These are phyloP conservation scores for Cremastinae sp. DNA, from an alignment of 2,888 invertebrate genomes.

Conservation along the genomic window DNA sequence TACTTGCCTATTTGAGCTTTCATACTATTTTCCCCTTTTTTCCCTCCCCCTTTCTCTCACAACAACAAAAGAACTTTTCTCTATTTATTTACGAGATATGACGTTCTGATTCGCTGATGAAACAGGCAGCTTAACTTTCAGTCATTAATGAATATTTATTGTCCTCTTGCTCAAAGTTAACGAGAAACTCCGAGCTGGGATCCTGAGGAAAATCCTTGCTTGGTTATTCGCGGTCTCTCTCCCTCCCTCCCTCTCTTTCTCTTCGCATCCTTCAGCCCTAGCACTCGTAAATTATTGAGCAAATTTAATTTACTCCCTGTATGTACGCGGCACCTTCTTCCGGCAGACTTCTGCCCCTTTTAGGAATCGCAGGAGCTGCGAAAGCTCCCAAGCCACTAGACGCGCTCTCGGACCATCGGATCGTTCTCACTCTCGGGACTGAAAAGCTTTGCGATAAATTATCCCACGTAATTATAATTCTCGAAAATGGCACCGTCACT, in stretches of 20 bases:
- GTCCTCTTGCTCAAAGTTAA: conserved; percentile 75
- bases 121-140: conserved; percentile 54
- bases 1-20: too few species aligned
- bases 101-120: conserved; percentile 43
- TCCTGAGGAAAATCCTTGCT: conserved; percentile 17
- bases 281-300: conserved; percentile 73
- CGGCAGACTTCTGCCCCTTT: conserved; percentile 18
- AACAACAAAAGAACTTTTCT: not conserved
- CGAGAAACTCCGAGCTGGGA: conserved; percentile 61
- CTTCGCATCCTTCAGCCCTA: conserved; percentile 16
- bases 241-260: conserved; percentile 5
- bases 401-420: conserved; percentile 75
- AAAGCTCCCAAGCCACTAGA: conserved; percentile 61
- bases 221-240: conserved; percentile 25
- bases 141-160: conserved; percentile 78
- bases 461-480: too few species aligned
- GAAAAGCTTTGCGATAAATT: not conserved
- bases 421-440: conserved; percentile 40
- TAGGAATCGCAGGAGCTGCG: conserved; percentile 43
- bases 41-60: not conserved
- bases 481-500: too few species aligned
- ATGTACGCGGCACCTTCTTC: conserved; percentile 37
- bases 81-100: conserved; percentile 40
- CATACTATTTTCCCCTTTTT: not conserved
- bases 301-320: conserved; percentile 71